Evolutionary conservation across 1,140 invertebrate genomes (phyloP), one percentile per base, ranked within the genome.

Genomic region (Telenomus remus): DNA sequence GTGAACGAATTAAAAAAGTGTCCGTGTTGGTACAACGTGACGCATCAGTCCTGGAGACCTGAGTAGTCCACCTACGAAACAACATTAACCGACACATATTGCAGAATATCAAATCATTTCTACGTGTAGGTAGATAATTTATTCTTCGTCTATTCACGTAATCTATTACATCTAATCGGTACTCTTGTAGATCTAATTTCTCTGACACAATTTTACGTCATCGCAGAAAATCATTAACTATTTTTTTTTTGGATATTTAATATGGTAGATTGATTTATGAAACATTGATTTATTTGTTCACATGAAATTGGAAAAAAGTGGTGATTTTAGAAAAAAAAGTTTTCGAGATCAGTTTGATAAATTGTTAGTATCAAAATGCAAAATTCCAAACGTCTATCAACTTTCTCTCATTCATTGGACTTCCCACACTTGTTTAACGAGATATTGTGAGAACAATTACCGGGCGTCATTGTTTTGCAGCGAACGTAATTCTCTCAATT

Each of bases 121-220:
- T 78, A 80, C 83, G 84, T 82, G 83, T 85, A 83, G 82, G 81
- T 81, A 81, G 75, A 81, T 85, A 85, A 86, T 86, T 86, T 85
- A 86, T 85, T 81, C 75, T 78, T 78, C 63, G 19, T 27, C 19
- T 27, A 27, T 27, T 6, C 19, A 79, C 79, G 78, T 80, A 82
- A 79, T 70, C 72, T 48, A 76, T 65, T 71, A 72, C 83, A 81
- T 82, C 80, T 78, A 74, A 51, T 63, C 78, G 70, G 19, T 81
- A 82, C 76, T 79, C 72, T 76, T 53, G 37, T 27, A 27, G 19
- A 27, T 27, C 19, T 6, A 27, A 27, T 3, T 27, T 27, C 6
- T 3, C 19, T 27, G 19, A 27, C 6, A 27, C 6, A 27, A 27
- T 27, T 27, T 27, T 27, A 27, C 19, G 19, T 27, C 1, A 27